phyloP scores from a whole-genome alignment of 2,113 vertebrate genomes.

The Melanerpes aurifrons region DNA sequence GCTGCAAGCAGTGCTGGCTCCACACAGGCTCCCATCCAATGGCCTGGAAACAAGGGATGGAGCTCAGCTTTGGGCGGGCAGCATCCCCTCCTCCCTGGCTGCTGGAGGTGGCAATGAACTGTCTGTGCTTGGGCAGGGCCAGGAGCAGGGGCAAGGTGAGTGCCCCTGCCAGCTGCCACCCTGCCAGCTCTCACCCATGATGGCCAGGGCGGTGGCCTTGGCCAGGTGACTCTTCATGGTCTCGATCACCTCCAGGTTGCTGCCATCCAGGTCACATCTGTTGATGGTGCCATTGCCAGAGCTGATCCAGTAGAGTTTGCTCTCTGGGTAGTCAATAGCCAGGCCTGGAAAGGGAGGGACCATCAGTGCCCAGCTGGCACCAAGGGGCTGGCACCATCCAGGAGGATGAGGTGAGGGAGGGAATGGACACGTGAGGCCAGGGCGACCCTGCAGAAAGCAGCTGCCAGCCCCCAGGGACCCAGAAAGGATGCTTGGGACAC shows the following conservation, averaged over 20 bases:
- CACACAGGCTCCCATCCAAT: fast-evolving
- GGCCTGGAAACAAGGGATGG: too few relatives aligned
- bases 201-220: conserved; percentile 91
- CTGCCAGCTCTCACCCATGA: conserved; percentile 88
- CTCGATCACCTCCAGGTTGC: conserved; percentile 82
- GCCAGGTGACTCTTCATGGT: conserved; percentile 83
- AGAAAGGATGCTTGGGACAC: neutral
- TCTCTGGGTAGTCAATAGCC: conserved; percentile 89
- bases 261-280: conserved; percentile 88
- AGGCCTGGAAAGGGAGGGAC: conserved; percentile 76
- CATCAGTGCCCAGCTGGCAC: fast-evolving
- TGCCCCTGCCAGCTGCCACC: fast-evolving
- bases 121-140: neutral
- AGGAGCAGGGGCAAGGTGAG: neutral
- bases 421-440: fast-evolving
- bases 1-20: neutral
- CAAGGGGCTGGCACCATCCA: fast-evolving
- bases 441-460: neutral
- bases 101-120: neutral
- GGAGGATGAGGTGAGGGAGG: neutral
- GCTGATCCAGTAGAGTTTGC: conserved; percentile 95
- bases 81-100: neutral
- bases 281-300: conserved; percentile 90
- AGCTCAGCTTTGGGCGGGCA: neutral
- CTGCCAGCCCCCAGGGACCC: fast-evolving